phyloP scores from a whole-genome alignment of 2,888 invertebrate species.

The Drosophila hamatofila region DNA sequence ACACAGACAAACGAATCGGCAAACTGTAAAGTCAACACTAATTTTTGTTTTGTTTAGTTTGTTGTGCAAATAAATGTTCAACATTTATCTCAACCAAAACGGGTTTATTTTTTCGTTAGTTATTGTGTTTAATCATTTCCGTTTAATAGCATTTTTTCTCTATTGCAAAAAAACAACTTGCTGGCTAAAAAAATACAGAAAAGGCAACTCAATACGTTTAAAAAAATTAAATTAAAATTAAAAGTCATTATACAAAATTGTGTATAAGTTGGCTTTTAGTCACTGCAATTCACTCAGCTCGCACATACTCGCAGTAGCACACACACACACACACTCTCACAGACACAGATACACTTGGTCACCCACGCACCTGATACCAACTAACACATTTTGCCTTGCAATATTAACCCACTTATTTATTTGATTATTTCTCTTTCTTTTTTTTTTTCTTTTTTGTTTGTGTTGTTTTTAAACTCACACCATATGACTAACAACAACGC shows the following conservation, averaged over 20 bases:
- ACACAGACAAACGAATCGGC: slow-evolving; percentile 36
- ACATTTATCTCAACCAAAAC: slow-evolving; percentile 48
- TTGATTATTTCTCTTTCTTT: slow-evolving; percentile 37
- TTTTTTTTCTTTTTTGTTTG: slow-evolving; percentile 25
- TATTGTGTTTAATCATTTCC: slow-evolving; percentile 29
- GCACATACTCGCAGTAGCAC: neutral
- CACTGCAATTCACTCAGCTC: slow-evolving; percentile 13
- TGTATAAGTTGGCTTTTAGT: slow-evolving; percentile 7
- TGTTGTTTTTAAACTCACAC: slow-evolving; percentile 21
- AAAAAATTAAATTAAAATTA: neutral
- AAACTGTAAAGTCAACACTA: slow-evolving; percentile 49
- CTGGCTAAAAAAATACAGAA: slow-evolving; percentile 3
- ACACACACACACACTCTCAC: slow-evolving; percentile 3
- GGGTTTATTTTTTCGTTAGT: slow-evolving; percentile 28
- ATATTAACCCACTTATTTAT: slow-evolving; percentile 65
- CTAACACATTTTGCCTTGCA: slow-evolving; percentile 26
- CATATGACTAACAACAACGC: slow-evolving; percentile 51
- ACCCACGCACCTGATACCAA: slow-evolving; percentile 17
- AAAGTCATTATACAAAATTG: neutral
- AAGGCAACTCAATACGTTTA: neutral
- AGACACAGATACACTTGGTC: slow-evolving; percentile 9
- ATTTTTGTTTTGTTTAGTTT: slow-evolving; percentile 49
- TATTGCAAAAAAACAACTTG: slow-evolving; percentile 24
- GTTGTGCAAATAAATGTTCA: slow-evolving; percentile 56
- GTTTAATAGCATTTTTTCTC: slow-evolving; percentile 19